Percentiles rank a stretch among this genome's conserved stretches.
These are phyloP conservation scores for Candoia aspera DNA, from an alignment of 2,113 vertebrate genomes.

Conservation along the genomic window DNA sequence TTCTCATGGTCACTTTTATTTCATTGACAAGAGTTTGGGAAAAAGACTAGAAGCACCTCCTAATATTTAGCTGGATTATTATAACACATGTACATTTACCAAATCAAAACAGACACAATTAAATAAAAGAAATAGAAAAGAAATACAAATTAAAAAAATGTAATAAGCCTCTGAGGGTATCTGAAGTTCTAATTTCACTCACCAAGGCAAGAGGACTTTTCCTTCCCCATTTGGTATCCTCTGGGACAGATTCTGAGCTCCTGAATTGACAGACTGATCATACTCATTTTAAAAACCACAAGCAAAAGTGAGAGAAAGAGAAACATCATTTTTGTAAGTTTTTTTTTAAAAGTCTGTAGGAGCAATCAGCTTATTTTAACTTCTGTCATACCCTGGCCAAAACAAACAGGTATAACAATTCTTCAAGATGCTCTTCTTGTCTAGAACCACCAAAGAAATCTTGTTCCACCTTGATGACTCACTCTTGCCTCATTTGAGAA, in stretches of 20 bases:
- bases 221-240: constrained; percentile 51
- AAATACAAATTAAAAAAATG: neutral
- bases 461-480: constrained; percentile 56
- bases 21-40: constrained; percentile 42
- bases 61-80: constrained; percentile 39
- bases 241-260: constrained; percentile 64
- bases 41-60: constrained; percentile 38
- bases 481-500: constrained; percentile 52
- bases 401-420: constrained; percentile 45
- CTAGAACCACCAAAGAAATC: constrained; percentile 62
- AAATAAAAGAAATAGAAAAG: neutral
- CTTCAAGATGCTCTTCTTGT: constrained; percentile 48
- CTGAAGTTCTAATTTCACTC: neutral
- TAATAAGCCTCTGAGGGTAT: neutral
- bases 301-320: constrained; percentile 67
- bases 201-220: constrained; percentile 78
- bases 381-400: constrained; percentile 67
- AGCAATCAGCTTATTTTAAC: constrained; percentile 56
- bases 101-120: neutral
- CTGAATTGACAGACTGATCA: constrained; percentile 55
- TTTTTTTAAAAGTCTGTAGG: constrained; percentile 30
- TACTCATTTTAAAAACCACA: constrained; percentile 70
- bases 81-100: constrained; percentile 30
- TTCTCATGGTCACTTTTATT: constrained; percentile 21
- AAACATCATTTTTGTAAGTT: constrained; percentile 76